phyloP scores from a whole-genome alignment of 2,797 vertebrate genomes.

The Muscicapa comitata region DNA sequence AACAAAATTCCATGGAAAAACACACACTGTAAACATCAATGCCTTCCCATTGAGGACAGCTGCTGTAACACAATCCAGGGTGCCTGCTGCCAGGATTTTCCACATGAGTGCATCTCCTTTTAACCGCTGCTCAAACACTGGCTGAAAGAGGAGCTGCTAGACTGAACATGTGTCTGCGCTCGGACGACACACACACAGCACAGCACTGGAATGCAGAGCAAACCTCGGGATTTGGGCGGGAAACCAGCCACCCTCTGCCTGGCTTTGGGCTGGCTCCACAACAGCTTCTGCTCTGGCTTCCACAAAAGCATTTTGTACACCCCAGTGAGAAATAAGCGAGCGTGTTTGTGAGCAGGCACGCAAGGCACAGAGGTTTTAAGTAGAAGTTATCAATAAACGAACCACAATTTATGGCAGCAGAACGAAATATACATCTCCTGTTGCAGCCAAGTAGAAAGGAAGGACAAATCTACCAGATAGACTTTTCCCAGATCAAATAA shows the following conservation, averaged over 20 bases:
- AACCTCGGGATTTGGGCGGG: conserved; percentile 1
- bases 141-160: conserved; percentile 61
- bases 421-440: not conserved
- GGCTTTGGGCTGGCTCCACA: not conserved
- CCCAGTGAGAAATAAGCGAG: accelerated
- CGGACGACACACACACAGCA: conserved; percentile 13
- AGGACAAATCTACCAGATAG: not conserved
- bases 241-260: not conserved
- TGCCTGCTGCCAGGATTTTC: conserved; percentile 69
- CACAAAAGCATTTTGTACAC: not conserved
- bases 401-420: not conserved
- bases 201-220: conserved; percentile 52
- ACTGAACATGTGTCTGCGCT: conserved; percentile 58
- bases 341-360: accelerated
- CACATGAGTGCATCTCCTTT: conserved; percentile 65
- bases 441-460: not conserved
- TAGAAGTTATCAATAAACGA: not conserved
- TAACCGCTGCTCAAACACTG: conserved; percentile 53
- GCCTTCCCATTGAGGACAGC: conserved; percentile 55
- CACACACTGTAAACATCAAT: conserved; percentile 60
- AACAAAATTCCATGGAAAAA: conserved; percentile 67
- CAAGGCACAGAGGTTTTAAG: not conserved
- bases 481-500: not conserved
- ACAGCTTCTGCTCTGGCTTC: not conserved
- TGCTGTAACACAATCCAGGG: conserved; percentile 59